Evolutionary conservation across 2,113 vertebrate species (phyloP).

Genomic region (Hypocryptadius cinnamomeus): DNA sequence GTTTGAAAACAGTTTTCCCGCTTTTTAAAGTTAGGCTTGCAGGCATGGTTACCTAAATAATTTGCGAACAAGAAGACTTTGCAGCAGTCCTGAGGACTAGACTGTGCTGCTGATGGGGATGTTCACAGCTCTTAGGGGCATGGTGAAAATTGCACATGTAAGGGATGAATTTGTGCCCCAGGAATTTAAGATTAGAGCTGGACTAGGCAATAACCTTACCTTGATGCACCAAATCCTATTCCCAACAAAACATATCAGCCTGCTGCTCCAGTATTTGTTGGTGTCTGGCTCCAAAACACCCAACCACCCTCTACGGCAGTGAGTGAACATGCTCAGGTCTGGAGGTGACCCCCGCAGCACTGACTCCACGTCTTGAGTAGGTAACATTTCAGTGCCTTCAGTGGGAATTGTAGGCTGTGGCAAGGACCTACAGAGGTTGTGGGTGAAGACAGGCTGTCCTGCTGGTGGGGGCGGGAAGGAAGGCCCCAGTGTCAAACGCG

Average conservation of each 20-base stretch:
- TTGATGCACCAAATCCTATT: conserved; percentile 36
- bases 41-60: conserved; percentile 30
- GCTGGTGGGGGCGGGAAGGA: neutral
- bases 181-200: conserved; percentile 36
- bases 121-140: neutral
- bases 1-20: neutral
- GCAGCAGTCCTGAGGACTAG: neutral
- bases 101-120: neutral
- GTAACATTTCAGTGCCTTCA: neutral
- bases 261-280: conserved; percentile 3
- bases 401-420: neutral
- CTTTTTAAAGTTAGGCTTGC: neutral
- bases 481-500: neutral
- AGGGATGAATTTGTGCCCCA: neutral
- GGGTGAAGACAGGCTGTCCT: neutral
- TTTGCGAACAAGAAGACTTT: conserved; percentile 38
- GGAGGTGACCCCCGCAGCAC: neutral
- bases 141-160: neutral
- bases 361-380: rapidly evolving
- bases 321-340: neutral
- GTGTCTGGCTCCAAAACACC: neutral
- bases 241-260: neutral
- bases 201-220: conserved; percentile 31
- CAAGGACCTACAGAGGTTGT: neutral
- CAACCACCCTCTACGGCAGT: neutral